Base-by-base conservation (phyloP, 2,113 vertebrate genomes). In the Hippopotamus amphibius region DNA sequence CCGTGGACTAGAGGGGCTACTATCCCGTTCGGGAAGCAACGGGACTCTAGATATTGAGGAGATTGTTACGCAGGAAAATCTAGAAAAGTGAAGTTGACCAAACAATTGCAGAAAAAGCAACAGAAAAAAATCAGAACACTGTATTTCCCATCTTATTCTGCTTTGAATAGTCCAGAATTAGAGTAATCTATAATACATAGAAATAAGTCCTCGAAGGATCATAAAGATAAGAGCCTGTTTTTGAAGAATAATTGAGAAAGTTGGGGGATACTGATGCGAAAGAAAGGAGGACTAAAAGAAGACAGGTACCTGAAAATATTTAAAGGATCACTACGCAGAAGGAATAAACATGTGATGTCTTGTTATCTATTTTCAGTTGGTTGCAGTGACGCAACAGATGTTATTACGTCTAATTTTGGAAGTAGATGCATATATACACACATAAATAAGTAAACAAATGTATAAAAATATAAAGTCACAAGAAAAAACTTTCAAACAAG, bases 71-170 rank as follows among this genome's bases (percentile, higher is more conserved):
- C 96, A 80, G 28, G 21, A 59, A n/a, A 94, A 69, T 43, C 22
- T 1, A 6, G 82, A 92, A 93, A 82, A 95, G 85, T 68, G n/a
- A 90, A 14, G n/a, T 41, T 88, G 53, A 61, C 71, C 6, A 82
- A 98, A 80, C 16, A 84, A 53, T 13, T 74, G 7, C 10, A 96
- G 43, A 63, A 88, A 95, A 90, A 63, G 28, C 77, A 88, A 93
- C 14, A 83, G n/a, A 77, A 95, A 88, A 77, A 10, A 50, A 55
- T 88, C 11, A 48, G 55, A 57, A 93, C 2, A 68, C 7, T 21
- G n/a, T 79, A 68, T 88, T 95, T 86, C 55, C 61, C 61, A 57
- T 83, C 96, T 61, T 76, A 84, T n/a, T 81, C 30, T 95, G 37
- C 26, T 93, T 77, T 77, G 26, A 43, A 12, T 46, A 92, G 24